These are phyloP conservation scores for Phaedon cochleariae DNA, from an alignment of 2,888 invertebrate genomes.

Conservation along the genomic window DNA sequence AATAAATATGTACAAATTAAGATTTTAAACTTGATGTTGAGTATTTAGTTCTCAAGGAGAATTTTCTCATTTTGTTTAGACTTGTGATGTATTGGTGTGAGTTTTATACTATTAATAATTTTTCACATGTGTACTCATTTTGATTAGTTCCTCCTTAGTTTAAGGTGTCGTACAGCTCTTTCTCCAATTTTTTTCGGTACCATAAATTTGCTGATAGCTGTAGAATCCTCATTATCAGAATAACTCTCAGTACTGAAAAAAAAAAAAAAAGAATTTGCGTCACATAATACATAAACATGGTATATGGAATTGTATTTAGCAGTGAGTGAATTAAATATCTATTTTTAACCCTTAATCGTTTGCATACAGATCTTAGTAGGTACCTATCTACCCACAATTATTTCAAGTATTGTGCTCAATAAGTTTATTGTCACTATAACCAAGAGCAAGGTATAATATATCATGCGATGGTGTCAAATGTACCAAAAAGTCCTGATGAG, in stretches of 20 bases:
- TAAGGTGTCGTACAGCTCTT: constrained; percentile 47
- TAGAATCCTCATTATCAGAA: constrained; percentile 50
- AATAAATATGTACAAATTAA: background rate
- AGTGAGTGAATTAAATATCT: too few species aligned
- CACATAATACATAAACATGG: too few species aligned
- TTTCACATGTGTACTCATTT: background rate
- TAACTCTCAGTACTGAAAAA: constrained; percentile 48
- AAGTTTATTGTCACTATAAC: too few species aligned
- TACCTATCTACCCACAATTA: too few species aligned
- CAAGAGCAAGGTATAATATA: too few species aligned
- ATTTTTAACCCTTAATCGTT: too few species aligned
- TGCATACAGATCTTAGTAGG: too few species aligned
- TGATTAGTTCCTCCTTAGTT: constrained; percentile 8
- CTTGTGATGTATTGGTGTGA: background rate
- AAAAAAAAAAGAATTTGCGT: background rate
- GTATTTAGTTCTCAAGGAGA: background rate
- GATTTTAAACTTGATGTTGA: constrained; percentile 13
- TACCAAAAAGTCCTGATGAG: too few species aligned
- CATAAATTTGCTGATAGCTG: constrained; percentile 54
- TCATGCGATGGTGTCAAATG: too few species aligned
- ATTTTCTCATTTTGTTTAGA: background rate
- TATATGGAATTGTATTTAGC: too few species aligned
- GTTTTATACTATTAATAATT: background rate
- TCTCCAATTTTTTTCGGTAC: constrained; percentile 54
- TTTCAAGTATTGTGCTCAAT: too few species aligned